Conservation (phyloP, 1,140 invertebrate genomes). For the Drosophila fuyamai region DNA sequence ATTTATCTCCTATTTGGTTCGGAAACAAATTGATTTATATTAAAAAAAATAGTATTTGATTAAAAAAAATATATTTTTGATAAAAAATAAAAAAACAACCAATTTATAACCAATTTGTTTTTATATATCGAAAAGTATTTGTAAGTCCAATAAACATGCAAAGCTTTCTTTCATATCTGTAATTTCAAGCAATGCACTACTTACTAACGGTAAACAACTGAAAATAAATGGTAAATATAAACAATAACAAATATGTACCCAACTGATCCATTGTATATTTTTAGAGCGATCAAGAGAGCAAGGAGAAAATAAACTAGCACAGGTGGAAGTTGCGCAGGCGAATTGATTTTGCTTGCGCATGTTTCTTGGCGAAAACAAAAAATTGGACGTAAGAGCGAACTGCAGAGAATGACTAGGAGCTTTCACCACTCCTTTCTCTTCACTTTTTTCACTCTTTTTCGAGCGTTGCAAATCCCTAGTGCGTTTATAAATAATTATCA, state of each 20-base stretch:
- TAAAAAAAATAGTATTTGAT: too few species aligned
- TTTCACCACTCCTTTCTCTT: slow-evolving; percentile 13
- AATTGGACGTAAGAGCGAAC: not conserved
- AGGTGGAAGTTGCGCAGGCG: slow-evolving; percentile 63
- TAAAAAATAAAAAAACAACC: too few species aligned
- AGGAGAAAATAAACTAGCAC: slow-evolving; percentile 28
- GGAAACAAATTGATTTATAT: too few species aligned
- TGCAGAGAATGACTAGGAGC: slow-evolving; percentile 31
- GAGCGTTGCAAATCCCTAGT: slow-evolving; percentile 78
- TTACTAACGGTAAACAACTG: slow-evolving; percentile 1
- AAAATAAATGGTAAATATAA: slow-evolving; percentile 70
- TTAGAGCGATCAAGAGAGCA: slow-evolving; percentile 10
- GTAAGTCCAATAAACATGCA: too few species aligned
- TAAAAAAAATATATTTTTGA: too few species aligned
- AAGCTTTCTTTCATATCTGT: not conserved
- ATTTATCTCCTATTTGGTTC: too few species aligned
- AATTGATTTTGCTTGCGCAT: slow-evolving; percentile 56
- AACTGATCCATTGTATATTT: slow-evolving; percentile 33
- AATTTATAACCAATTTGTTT: too few species aligned
- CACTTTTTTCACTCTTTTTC: slow-evolving; percentile 1
- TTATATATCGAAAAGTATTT: too few species aligned
- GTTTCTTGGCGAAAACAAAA: slow-evolving; percentile 52
- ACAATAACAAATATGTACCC: slow-evolving; percentile 71
- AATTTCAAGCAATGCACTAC: not conserved
- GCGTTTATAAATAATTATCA: slow-evolving; percentile 82